A percentile compares a stretch with the other conserved stretches of the same genome.
These are phyloP conservation scores for Cavia aperea DNA, from an alignment of 2,113 vertebrate genomes.

Conservation along the genomic window DNA sequence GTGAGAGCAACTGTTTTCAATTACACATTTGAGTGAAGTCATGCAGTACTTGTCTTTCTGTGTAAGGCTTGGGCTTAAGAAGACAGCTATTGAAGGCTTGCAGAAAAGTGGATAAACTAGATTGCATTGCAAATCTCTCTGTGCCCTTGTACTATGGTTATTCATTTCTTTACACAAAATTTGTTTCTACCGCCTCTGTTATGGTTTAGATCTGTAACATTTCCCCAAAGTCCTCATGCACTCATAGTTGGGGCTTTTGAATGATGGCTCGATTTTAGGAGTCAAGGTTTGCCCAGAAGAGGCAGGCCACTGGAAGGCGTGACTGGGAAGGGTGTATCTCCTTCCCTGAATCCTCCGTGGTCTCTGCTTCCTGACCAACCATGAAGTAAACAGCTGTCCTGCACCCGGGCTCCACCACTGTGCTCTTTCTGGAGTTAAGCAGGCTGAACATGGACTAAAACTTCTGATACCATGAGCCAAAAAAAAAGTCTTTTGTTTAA, in stretches of 20 bases:
- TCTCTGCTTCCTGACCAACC: background rate
- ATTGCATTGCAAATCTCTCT: background rate
- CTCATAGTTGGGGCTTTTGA: background rate
- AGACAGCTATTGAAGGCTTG: background rate
- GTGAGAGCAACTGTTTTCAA: background rate
- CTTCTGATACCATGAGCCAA: background rate
- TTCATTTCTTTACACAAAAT: background rate
- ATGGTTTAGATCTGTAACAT: background rate
- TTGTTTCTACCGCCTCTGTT: background rate
- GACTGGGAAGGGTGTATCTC: background rate
- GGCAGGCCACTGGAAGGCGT: background rate
- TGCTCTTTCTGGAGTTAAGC: background rate
- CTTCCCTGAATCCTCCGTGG: background rate
- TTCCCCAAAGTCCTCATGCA: background rate
- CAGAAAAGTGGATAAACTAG: background rate
- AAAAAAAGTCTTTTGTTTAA: background rate
- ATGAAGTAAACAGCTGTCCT: background rate
- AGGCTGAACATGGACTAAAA: background rate
- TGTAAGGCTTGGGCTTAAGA: background rate
- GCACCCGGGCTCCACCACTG: too few species aligned
- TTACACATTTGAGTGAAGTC: background rate
- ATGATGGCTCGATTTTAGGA: background rate
- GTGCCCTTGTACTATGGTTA: background rate
- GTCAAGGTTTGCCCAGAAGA: background rate
- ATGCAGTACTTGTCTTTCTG: background rate